phyloP scores from a whole-genome alignment of 2,888 invertebrate species.

The Troides helena region DNA sequence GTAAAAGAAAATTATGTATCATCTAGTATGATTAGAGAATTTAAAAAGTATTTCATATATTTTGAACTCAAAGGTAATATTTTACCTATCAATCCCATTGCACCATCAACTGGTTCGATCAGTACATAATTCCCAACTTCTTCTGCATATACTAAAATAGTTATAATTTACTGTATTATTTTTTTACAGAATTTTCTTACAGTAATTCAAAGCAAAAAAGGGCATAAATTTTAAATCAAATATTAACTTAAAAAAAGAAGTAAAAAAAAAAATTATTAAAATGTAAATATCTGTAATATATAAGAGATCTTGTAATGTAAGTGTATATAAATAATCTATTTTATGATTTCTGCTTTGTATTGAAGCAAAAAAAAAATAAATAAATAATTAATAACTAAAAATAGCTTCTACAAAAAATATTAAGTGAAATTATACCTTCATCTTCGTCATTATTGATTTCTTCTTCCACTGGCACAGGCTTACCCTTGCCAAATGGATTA shows the following conservation, averaged over 20 bases:
- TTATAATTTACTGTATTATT: constrained; percentile 2
- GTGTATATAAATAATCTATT: background rate
- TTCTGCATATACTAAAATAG: constrained; percentile 1
- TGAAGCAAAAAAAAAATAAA: background rate
- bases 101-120: background rate
- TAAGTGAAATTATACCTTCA: background rate
- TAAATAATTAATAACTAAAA: too few relatives aligned
- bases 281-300: background rate
- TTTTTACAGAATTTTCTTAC: background rate
- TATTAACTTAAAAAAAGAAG: background rate
- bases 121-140: background rate
- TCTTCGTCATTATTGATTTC: background rate
- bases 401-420: background rate
- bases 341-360: background rate
- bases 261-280: too few relatives aligned
- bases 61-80: background rate
- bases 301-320: background rate
- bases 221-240: too few relatives aligned
- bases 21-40: background rate
- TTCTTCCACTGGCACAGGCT: background rate
- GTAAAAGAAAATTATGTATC: background rate
- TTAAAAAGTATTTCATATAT: background rate
- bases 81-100: background rate
- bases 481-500: background rate
- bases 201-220: background rate